These are phyloP conservation scores for Pluvialis apricaria DNA, from an alignment of 2,113 vertebrate species.

Conservation along the genomic window DNA sequence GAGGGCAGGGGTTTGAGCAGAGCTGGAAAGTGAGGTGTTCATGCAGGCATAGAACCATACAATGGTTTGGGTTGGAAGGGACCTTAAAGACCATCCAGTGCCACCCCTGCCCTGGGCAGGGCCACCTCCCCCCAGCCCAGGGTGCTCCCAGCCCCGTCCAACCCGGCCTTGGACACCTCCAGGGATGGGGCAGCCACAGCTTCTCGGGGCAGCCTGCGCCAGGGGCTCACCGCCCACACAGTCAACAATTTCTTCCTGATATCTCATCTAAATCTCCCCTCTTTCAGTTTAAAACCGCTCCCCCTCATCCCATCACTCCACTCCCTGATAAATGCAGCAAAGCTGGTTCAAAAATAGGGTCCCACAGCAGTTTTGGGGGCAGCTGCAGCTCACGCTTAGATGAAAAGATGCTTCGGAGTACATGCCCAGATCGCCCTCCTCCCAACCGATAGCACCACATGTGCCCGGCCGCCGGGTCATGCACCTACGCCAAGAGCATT, in stretches of 20 bases:
- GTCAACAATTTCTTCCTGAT: background rate
- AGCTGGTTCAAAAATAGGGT: background rate
- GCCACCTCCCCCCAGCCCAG: background rate
- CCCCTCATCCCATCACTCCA: background rate
- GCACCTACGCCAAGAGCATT: slow-evolving; percentile 29
- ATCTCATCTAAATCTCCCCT: too few species aligned
- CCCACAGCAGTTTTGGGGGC: too few species aligned
- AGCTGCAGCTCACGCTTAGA: rapidly evolving
- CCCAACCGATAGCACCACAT: rapidly evolving
- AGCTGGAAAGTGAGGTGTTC: background rate
- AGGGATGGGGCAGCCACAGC: too few species aligned
- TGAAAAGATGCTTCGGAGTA: rapidly evolving
- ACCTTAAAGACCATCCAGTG: background rate
- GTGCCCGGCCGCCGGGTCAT: background rate
- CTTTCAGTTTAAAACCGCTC: too few species aligned
- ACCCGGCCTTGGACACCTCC: background rate
- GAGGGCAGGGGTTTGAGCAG: too few species aligned
- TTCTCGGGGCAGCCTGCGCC: background rate
- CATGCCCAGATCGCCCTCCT: rapidly evolving
- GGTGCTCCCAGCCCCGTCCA: background rate
- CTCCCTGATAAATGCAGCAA: background rate
- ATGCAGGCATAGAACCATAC: background rate
- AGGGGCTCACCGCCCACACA: too few species aligned
- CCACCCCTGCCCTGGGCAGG: background rate
- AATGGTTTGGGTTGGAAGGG: background rate